phyloP scores from a whole-genome alignment of 2,888 invertebrate species.

The Hypselothyrea guttata region DNA sequence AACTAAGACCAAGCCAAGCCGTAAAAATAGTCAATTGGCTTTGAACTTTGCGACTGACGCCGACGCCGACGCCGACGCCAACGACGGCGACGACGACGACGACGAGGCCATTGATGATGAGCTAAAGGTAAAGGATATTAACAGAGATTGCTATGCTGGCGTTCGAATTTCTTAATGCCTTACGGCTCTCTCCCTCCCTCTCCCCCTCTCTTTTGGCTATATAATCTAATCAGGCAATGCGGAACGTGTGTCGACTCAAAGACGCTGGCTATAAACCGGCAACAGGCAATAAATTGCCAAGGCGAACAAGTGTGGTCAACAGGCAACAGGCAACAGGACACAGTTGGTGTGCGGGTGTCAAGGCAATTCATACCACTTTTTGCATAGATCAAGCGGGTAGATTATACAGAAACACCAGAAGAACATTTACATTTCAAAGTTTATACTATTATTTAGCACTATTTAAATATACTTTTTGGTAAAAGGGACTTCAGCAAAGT shows the following conservation, averaged over 20 bases:
- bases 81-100: conserved; percentile 11
- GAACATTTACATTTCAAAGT: too few species aligned
- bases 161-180: too few species aligned
- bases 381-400: not conserved
- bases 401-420: not conserved
- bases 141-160: conserved; percentile 19
- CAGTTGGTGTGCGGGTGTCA: conserved; percentile 14
- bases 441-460: too few species aligned
- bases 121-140: conserved; percentile 34
- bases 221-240: conserved; percentile 65
- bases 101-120: conserved; percentile 17
- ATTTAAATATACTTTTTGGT: too few species aligned
- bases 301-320: conserved; percentile 26
- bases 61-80: conserved; percentile 28
- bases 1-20: conserved; percentile 18
- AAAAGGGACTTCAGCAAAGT: too few species aligned
- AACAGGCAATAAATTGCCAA: conserved; percentile 53
- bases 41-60: conserved; percentile 46
- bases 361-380: not conserved
- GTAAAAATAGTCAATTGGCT: conserved; percentile 60
- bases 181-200: not conserved
- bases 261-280: conserved; percentile 42
- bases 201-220: conserved; percentile 22
- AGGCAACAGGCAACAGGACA: conserved; percentile 7
- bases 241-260: conserved; percentile 61